Evolutionary conservation across 2,113 vertebrate genomes (phyloP).

Genomic region (Candoia aspera): DNA sequence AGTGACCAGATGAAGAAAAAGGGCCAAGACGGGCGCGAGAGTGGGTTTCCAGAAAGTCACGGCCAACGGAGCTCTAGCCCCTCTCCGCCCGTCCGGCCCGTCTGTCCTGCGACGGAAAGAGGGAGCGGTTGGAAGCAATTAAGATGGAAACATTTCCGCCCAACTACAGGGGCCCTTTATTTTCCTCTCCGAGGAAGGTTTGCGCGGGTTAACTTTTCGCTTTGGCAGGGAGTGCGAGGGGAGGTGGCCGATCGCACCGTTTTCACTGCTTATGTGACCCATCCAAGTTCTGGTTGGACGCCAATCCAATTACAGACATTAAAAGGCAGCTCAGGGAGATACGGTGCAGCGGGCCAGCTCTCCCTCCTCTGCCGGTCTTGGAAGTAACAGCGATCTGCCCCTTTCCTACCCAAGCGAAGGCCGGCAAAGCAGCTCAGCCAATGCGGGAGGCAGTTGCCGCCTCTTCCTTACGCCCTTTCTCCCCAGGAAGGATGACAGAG

Average conservation of each 20-base stretch:
- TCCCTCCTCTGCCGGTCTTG: not conserved
- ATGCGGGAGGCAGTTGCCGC: not conserved
- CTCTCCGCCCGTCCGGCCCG: not conserved
- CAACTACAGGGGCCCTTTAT: conserved; percentile 26
- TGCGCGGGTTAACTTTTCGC: not conserved
- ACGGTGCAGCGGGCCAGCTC: not conserved
- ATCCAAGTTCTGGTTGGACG: not conserved
- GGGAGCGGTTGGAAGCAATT: conserved; percentile 43
- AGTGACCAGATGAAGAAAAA: not conserved
- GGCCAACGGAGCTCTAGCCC: not conserved
- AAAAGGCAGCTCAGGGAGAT: conserved; percentile 9
- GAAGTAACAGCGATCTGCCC: not conserved
- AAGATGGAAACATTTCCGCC: conserved; percentile 59
- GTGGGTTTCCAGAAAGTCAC: not conserved
- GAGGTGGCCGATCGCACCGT: not conserved
- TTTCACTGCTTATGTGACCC: not conserved
- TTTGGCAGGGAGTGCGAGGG: not conserved
- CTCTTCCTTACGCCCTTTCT: not conserved
- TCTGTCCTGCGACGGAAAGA: not conserved
- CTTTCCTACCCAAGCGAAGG: not conserved
- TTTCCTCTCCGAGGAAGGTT: conserved; percentile 32
- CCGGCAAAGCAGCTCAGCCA: not conserved
- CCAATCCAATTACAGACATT: conserved; percentile 17
- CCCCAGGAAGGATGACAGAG: conserved; percentile 47
- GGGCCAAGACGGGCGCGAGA: not conserved